A percentile compares a stretch with the other conserved stretches of the same genome.
Evolutionary conservation across 2,888 invertebrate genomes (phyloP).

Genomic region (Callinectes sapidus): DNA sequence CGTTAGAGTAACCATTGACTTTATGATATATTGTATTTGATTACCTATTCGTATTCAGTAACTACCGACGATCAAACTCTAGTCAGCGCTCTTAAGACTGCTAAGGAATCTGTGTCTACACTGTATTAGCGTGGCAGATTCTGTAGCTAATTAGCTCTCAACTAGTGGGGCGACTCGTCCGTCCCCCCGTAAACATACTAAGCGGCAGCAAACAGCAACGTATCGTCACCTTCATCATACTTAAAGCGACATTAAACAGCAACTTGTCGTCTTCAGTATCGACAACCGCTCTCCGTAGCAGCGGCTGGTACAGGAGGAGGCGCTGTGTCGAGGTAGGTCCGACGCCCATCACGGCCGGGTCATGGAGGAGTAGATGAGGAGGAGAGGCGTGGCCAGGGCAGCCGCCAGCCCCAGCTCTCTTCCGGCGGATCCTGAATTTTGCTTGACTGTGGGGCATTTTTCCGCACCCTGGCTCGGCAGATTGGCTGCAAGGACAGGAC

Average conservation of each 20-base stretch:
- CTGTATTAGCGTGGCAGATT: constrained; percentile 55
- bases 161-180: constrained; percentile 47
- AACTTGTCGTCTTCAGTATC: constrained; percentile 53
- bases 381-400: constrained; percentile 39
- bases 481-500: constrained; percentile 52
- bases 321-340: constrained; percentile 36
- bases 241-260: constrained; percentile 62
- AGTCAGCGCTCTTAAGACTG: constrained; percentile 44
- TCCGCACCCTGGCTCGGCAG: constrained; percentile 60
- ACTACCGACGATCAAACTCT: constrained; percentile 43
- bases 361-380: constrained; percentile 56
- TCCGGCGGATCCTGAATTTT: constrained; percentile 32
- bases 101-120: constrained; percentile 54
- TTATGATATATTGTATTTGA: constrained; percentile 26
- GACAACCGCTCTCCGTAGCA: constrained; percentile 43
- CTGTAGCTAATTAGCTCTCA: constrained; percentile 63
- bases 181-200: constrained; percentile 61
- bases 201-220: constrained; percentile 66
- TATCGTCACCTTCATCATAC: constrained; percentile 52
- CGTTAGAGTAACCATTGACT: constrained; percentile 26
- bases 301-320: constrained; percentile 53
- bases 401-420: constrained; percentile 29
- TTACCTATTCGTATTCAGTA: constrained; percentile 25
- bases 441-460: constrained; percentile 61
- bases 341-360: constrained; percentile 59